Evolutionary conservation across 2,797 vertebrate genomes (phyloP), one percentile per base, ranked within the genome.

Genomic region (Amniataba percoides): DNA sequence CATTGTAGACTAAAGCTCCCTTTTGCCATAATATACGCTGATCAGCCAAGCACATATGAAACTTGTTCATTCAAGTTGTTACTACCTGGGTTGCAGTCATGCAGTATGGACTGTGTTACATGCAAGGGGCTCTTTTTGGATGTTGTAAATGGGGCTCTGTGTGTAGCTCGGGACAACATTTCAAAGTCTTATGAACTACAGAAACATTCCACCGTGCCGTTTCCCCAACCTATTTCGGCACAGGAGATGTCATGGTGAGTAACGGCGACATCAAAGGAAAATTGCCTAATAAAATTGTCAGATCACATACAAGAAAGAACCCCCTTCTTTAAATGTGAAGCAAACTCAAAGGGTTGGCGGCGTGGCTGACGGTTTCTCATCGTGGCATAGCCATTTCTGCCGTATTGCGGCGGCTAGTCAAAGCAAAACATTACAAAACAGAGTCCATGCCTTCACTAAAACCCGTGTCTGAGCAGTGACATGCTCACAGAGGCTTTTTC

Each of bases 401-500:
- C 40, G 57, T 51, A 61, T 48, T 75, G 52, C 60, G 77, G 52
- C 2, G 36, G 31, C 19, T 65, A 48, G 62, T 55, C 62, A 65
- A 70, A 83, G 75, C 27, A 77, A 80, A 53, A 68, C 52, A 64
- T 73, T 2, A 40, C 45, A 67, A 84, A 79, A 75, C 25, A 52
- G 57, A 82, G 76, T 45, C 72, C 19, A 1, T 63, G 61, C 19
- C 52, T 78, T 68, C 13, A 58, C 61, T 84, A 64, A 79, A 81
- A 57, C 77, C 74, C 65, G 25, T 52, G 52, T 74, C 43, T 64
- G 71, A 81, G 74, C 39, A 55, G 40, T 77, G 70, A 66, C 77
- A 71, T 74, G 79, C 66, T 83, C 78, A 68, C 82, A 64, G 58
- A 74, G 57, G 59, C 77, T 81, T 88, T 86, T 81, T 78, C 78